Evolutionary conservation across 2,888 invertebrate species (phyloP).

Genomic region (Isoperla grammatica): DNA sequence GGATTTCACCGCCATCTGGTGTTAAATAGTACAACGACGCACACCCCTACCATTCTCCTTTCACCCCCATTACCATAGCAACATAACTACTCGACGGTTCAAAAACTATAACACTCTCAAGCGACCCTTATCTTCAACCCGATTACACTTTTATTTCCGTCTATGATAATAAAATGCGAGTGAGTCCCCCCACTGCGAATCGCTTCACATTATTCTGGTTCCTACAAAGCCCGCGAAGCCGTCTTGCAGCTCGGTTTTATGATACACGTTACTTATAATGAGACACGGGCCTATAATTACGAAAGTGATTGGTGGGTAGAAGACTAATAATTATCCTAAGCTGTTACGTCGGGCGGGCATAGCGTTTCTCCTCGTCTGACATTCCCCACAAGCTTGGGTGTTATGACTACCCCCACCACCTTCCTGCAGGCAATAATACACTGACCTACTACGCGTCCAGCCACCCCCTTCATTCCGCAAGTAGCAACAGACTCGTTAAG

Average conservation of each 20-base stretch:
- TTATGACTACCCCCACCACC: too few relatives aligned
- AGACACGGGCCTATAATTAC: too few relatives aligned
- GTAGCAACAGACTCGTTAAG: constrained; percentile 20
- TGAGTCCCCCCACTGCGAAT: too few relatives aligned
- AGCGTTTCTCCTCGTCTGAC: not conserved
- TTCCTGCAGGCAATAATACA: too few relatives aligned
- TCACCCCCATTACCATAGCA: constrained; percentile 11
- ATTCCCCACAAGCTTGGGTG: too few relatives aligned
- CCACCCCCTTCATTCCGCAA: constrained; percentile 4
- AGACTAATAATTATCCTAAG: not conserved
- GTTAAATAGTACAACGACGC: constrained; percentile 23
- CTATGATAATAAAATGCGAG: too few relatives aligned
- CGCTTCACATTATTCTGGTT: too few relatives aligned
- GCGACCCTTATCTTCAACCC: constrained; percentile 15
- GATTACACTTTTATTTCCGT: not conserved
- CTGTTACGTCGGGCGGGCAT: not conserved
- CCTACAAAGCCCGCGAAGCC: too few relatives aligned
- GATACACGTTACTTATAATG: too few relatives aligned
- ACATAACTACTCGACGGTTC: constrained; percentile 8
- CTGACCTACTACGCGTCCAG: not conserved
- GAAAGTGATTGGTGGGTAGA: not conserved
- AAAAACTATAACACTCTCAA: constrained; percentile 9
- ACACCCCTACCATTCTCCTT: constrained; percentile 17
- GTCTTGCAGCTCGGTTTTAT: too few relatives aligned
- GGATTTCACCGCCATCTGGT: constrained; percentile 28